Conservation (phyloP, 2,113 vertebrate species). For the Mandrillus leucophaeus region DNA sequence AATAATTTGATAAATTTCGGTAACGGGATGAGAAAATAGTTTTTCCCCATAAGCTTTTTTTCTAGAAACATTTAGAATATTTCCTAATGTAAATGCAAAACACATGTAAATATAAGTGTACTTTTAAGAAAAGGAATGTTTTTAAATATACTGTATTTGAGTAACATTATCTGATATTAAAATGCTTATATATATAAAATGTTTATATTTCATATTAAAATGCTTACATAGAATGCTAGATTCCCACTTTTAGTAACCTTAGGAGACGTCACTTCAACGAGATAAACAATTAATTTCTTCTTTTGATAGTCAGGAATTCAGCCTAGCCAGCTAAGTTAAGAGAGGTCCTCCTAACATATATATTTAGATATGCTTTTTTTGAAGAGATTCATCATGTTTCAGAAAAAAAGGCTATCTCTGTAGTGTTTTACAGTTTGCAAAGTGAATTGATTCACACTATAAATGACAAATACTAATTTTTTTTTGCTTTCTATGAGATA, state of each 20-base stretch:
- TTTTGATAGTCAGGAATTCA: too few species aligned
- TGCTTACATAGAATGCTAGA: not conserved
- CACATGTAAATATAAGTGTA: not conserved
- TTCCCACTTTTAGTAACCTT: too few species aligned
- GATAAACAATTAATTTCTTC: too few species aligned
- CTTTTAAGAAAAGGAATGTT: not conserved
- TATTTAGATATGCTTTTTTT: constrained; percentile 13
- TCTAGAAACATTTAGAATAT: not conserved
- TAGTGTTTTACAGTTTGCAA: constrained; percentile 24
- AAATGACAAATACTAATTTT: constrained; percentile 5
- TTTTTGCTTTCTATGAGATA: not conserved
- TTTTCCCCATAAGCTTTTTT: not conserved
- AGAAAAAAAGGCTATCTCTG: not conserved
- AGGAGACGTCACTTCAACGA: too few species aligned
- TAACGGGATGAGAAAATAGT: not conserved
- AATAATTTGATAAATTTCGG: constrained; percentile 37
- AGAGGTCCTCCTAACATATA: too few species aligned
- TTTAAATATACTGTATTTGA: constrained; percentile 9
- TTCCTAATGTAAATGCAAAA: not conserved
- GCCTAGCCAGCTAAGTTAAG: too few species aligned
- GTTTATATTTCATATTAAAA: not conserved
- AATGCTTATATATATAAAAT: not conserved
- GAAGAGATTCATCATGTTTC: not conserved
- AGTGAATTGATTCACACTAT: not conserved
- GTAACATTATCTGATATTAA: constrained; percentile 2